These are phyloP conservation scores for Benthosema pterotum DNA, from an alignment of 2,797 vertebrate genomes.

Conservation along the genomic window DNA sequence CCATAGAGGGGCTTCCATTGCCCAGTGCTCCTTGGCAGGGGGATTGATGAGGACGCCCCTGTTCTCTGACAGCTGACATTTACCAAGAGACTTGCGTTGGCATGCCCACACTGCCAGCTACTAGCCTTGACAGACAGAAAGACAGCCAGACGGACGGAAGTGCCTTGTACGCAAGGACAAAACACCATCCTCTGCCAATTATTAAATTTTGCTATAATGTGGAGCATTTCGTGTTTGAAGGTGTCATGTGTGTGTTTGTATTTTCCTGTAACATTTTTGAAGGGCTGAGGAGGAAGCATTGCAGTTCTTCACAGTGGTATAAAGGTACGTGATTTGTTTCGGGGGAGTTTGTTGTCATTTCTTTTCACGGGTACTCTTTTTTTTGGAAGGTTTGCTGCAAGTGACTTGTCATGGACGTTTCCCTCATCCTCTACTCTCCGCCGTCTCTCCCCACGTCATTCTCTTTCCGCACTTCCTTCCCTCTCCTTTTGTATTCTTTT, in stretches of 20 bases:
- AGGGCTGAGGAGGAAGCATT: too few species aligned
- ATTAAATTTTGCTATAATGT: too few species aligned
- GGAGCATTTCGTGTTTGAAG: too few species aligned
- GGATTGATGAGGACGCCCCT: constrained; percentile 81
- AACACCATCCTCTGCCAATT: too few species aligned
- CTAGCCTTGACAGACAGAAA: constrained; percentile 75
- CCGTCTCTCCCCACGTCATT: constrained; percentile 3
- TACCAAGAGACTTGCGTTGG: constrained; percentile 86
- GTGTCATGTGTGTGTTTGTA: too few species aligned
- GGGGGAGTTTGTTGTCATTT: background rate
- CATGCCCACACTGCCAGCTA: constrained; percentile 82
- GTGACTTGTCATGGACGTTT: constrained; percentile 8
- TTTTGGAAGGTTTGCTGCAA: too few species aligned
- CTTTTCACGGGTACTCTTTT: background rate
- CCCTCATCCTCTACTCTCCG: background rate
- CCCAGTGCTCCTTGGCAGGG: constrained; percentile 74
- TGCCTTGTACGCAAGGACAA: too few species aligned
- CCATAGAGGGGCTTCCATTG: constrained; percentile 55
- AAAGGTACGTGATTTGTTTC: too few species aligned
- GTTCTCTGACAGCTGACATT: constrained; percentile 88
- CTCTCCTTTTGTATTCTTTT: constrained; percentile 10
- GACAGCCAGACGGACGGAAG: constrained; percentile 62
- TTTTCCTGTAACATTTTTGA: background rate
- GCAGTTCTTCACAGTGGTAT: too few species aligned
- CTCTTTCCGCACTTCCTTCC: constrained; percentile 11